A percentile compares a stretch with the other conserved stretches of the same genome.
Conservation (phyloP, 2,797 vertebrate species). For the Avahi laniger region DNA sequence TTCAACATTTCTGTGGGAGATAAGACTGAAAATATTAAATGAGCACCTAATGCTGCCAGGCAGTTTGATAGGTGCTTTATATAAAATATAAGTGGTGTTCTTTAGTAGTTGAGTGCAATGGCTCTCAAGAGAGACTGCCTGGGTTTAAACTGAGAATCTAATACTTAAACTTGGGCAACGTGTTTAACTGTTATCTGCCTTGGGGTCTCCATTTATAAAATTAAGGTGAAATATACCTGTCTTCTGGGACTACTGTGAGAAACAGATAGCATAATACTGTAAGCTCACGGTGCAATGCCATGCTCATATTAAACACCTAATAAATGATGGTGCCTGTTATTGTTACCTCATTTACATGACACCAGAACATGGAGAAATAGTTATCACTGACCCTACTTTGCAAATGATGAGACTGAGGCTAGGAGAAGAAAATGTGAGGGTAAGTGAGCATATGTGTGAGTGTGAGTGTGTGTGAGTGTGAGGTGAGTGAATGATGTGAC, state of each 20-base stretch:
- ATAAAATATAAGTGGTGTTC: not conserved
- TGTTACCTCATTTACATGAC: not conserved
- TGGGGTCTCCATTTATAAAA: not conserved
- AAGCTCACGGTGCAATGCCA: not conserved
- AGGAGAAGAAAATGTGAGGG: not conserved
- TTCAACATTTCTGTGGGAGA: not conserved
- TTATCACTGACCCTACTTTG: not conserved
- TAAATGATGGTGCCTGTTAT: not conserved
- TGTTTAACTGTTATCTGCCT: not conserved
- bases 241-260: not conserved
- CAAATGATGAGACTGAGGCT: not conserved
- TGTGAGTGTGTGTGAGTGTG: not conserved
- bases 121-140: not conserved
- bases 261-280: not conserved
- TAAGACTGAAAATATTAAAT: not conserved
- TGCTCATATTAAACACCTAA: not conserved
- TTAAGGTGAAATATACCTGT: not conserved
- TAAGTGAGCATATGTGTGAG: not conserved
- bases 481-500: not conserved
- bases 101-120: not conserved
- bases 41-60: not conserved
- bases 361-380: not conserved
- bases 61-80: not conserved
- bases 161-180: not conserved
- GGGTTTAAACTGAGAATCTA: not conserved